phyloP scores from a whole-genome alignment of 2,797 vertebrate species.

The Paguma larvata region DNA sequence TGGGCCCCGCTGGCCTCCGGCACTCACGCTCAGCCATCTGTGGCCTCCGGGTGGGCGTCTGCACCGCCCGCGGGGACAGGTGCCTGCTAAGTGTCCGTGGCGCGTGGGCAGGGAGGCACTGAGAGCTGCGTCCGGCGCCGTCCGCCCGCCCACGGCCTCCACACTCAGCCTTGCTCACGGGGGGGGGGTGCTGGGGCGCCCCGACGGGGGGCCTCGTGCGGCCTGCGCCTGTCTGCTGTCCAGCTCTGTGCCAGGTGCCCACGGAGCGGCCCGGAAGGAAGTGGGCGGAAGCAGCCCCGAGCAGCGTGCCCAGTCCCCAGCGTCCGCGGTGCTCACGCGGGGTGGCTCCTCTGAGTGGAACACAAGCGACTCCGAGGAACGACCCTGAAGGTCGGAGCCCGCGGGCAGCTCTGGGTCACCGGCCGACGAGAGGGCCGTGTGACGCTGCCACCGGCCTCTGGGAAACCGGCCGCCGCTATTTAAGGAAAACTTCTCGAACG shows the following conservation, averaged over 20 bases:
- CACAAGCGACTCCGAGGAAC: no score
- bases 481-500: background rate
- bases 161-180: background rate
- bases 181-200: background rate
- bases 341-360: background rate
- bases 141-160: background rate
- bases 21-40: background rate
- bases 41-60: background rate
- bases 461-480: background rate
- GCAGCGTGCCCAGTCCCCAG: background rate
- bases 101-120: background rate
- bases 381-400: accelerated
- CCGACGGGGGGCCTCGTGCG: background rate
- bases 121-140: background rate
- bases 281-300: background rate
- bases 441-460: background rate
- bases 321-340: background rate
- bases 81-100: background rate
- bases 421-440: background rate
- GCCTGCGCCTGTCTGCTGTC: accelerated
- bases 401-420: background rate
- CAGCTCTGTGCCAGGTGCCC: background rate
- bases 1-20: background rate
- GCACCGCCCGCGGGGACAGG: background rate
- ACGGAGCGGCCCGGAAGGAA: background rate